Conservation (phyloP, 1,140 invertebrate genomes). For the Heliconius himera region DNA sequence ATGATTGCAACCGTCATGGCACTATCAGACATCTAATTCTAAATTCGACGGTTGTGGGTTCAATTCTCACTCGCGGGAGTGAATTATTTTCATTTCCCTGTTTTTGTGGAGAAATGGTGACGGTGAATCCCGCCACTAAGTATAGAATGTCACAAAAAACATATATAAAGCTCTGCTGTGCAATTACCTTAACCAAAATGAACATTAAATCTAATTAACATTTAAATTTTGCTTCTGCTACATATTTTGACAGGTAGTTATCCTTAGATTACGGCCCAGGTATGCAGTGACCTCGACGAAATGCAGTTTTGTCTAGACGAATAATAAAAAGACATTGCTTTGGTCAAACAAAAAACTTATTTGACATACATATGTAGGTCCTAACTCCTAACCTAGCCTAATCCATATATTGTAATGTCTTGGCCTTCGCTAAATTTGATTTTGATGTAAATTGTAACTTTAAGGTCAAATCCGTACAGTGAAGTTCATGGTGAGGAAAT, state of each 20-base stretch:
- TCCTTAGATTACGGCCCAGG: neutral
- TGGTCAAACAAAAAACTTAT: slow-evolving; percentile 30
- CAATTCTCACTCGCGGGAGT: too few relatives aligned
- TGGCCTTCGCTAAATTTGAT: slow-evolving; percentile 25
- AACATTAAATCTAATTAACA: too few relatives aligned
- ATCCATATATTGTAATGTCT: slow-evolving; percentile 26
- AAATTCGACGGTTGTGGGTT: too few relatives aligned
- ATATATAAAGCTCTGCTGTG: too few relatives aligned
- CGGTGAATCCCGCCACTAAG: too few relatives aligned
- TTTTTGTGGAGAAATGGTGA: too few relatives aligned
- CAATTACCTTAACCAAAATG: too few relatives aligned
- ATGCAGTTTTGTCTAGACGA: slow-evolving; percentile 59
- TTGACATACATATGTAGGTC: neutral
- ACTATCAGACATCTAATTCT: too few relatives aligned
- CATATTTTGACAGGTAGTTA: neutral
- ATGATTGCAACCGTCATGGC: too few relatives aligned
- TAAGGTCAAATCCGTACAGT: neutral
- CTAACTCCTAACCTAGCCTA: slow-evolving; percentile 33
- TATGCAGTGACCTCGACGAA: slow-evolving; percentile 45
- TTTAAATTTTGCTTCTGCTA: too few relatives aligned
- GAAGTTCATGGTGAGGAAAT: neutral
- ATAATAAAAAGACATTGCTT: slow-evolving; percentile 39
- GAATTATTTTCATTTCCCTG: too few relatives aligned
- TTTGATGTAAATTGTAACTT: slow-evolving; percentile 14
- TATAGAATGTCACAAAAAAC: too few relatives aligned